These are phyloP conservation scores for Silurus aristotelis DNA, from an alignment of 2,797 vertebrate genomes.

Conservation along the genomic window DNA sequence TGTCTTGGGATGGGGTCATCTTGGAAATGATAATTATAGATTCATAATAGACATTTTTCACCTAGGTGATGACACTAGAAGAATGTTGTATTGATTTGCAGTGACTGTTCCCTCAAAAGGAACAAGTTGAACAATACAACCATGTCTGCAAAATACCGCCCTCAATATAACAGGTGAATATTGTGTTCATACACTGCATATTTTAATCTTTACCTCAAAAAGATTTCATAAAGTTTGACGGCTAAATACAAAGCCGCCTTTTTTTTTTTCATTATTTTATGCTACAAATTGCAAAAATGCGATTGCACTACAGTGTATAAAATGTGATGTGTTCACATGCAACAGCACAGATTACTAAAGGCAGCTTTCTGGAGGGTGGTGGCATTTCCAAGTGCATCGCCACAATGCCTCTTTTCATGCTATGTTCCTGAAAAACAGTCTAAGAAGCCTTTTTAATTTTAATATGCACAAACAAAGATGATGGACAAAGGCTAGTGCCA, in stretches of 20 bases:
- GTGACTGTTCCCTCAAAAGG: background rate
- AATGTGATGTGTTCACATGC: background rate
- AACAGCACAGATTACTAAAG: background rate
- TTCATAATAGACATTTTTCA: background rate
- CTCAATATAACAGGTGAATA: background rate
- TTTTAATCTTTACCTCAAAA: background rate
- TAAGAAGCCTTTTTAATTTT: constrained; percentile 66
- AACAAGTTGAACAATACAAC: background rate
- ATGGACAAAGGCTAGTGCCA: constrained; percentile 83
- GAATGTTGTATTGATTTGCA: background rate
- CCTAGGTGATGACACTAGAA: background rate
- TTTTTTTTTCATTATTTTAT: background rate
- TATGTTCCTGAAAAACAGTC: background rate
- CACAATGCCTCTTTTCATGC: background rate
- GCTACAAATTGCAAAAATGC: background rate
- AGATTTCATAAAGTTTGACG: background rate
- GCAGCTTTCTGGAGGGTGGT: background rate
- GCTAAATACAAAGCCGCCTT: background rate
- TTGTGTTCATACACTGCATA: background rate
- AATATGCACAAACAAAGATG: constrained; percentile 88
- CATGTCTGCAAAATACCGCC: background rate
- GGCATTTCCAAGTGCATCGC: background rate
- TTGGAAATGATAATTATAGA: background rate
- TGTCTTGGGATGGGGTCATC: background rate
- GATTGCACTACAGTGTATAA: background rate